Evolutionary conservation across 2,888 invertebrate species (phyloP), one percentile per base, ranked within the genome.

Genomic region (Cyclophora albipunctata): DNA sequence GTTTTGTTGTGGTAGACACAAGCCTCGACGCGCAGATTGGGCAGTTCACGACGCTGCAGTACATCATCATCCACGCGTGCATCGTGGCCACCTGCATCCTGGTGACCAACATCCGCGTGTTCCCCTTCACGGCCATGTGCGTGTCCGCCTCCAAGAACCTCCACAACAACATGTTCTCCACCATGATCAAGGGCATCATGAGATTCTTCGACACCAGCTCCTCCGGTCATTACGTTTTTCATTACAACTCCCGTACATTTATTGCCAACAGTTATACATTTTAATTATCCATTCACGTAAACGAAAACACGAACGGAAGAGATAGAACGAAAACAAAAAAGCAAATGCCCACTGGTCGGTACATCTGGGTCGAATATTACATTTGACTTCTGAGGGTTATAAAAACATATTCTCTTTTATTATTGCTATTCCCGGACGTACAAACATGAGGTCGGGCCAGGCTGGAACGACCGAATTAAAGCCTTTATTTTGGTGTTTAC

Each of bases 141-240:
- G 90, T 93, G 64, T 76, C 81, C 3, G 91, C 94, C 0, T 94
- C 94, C 0, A 90, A 90, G 54, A 90, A 87, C 34, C 84, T 95
- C 0, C 95, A 96, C 73, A 90, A 93, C 67, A 78, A 62, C 6
- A 94, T 95, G 93, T 95, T 95, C 72, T 79, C 79, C 2, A 81
- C 78, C 3, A 82, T 87, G 84, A 73, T 87, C n/a, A 78, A 72
- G 54, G 89, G 88, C 4, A 75, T 89, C 50, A 88, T 88, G 84
- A 64, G 89, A 46, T 97, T 97, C 77, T 97, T 96, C 71, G 95
- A 96, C 66, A 93, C 92, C 0, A 97, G 96, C 75, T 95, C 96
- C 2, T 91, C 93, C 62, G 88, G 88, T 37, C 4, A 37, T 20
- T 20, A 20, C 20, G 20, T 20, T 20, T 20, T 20, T 20, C 20